Conservation (phyloP, 2,113 vertebrate genomes). For the Oryzias celebensis region DNA sequence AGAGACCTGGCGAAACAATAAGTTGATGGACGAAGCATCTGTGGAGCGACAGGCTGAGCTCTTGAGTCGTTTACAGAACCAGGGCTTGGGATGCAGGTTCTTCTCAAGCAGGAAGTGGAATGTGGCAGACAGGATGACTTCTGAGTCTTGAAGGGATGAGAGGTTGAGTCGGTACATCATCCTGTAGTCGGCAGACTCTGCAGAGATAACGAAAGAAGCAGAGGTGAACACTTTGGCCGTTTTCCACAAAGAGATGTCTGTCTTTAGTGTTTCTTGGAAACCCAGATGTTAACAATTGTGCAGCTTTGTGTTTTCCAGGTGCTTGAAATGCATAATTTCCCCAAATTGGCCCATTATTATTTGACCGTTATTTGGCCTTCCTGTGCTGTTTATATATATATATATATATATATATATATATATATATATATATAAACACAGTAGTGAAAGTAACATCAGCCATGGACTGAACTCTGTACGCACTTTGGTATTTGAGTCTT, state of each 20-base stretch:
- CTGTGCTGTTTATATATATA: not conserved
- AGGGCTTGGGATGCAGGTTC: slow-evolving; percentile 66
- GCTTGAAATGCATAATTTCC: slow-evolving; percentile 3
- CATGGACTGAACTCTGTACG: slow-evolving; percentile 7
- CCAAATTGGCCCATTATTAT: slow-evolving; percentile 4
- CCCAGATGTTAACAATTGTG: not conserved
- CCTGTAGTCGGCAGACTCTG: slow-evolving; percentile 53
- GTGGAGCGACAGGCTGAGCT: slow-evolving; percentile 78
- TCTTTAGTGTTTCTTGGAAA: not conserved
- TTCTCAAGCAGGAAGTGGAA: slow-evolving; percentile 87
- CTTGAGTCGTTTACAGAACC: slow-evolving; percentile 83
- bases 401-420: not conserved
- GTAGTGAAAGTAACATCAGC: not conserved
- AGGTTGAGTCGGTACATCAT: slow-evolving; percentile 86
- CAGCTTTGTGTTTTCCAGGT: slow-evolving; percentile 8
- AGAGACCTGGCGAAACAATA: slow-evolving; percentile 78
- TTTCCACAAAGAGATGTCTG: not conserved
- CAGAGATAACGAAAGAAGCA: slow-evolving; percentile 44
- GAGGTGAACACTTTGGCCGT: slow-evolving; percentile 12
- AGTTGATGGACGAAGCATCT: slow-evolving; percentile 63
- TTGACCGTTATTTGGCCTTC: slow-evolving; percentile 10
- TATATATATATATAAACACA: not conserved
- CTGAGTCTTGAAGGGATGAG: slow-evolving; percentile 88
- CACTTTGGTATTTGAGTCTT: slow-evolving; percentile 6
- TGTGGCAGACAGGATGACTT: slow-evolving; percentile 86